A percentile compares a stretch with the other conserved stretches of the same genome.
Conservation (phyloP, 1,140 invertebrate genomes). For the Anastatus disparis region DNA sequence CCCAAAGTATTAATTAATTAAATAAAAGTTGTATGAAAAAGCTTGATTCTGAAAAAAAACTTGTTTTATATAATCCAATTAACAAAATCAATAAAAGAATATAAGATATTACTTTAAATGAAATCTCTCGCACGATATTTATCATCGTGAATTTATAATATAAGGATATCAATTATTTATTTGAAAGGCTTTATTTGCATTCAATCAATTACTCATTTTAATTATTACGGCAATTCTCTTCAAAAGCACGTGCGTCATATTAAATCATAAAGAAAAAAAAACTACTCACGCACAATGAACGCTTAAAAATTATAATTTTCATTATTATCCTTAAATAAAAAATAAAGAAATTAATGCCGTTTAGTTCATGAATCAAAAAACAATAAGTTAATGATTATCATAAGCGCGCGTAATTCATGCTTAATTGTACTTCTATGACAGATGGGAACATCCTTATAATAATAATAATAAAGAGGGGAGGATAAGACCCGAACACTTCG, state of each 20-base stretch:
- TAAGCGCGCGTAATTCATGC: not conserved
- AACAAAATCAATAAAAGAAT: no score
- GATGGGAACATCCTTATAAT: not conserved
- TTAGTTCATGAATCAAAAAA: conserved; percentile 8
- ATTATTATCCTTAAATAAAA: not conserved
- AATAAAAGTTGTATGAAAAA: no score
- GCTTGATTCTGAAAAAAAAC: no score
- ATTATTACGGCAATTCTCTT: not conserved
- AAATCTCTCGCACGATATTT: no score
- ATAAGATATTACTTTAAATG: no score
- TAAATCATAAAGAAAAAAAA: conserved; percentile 14
- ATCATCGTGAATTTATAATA: no score
- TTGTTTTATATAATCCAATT: no score
- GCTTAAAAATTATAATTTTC: not conserved
- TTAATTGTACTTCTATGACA: not conserved
- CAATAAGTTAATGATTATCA: not conserved
- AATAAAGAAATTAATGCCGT: no score
- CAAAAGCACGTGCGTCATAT: not conserved
- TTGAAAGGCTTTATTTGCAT: no score
- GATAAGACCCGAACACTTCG: conserved; percentile 8
- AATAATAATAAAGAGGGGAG: not conserved
- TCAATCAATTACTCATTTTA: not conserved
- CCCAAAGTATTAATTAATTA: no score
- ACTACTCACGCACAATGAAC: not conserved
- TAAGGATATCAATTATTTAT: no score